Evolutionary conservation across 2,888 invertebrate genomes (phyloP).

Genomic region (Xestia xanthographa): DNA sequence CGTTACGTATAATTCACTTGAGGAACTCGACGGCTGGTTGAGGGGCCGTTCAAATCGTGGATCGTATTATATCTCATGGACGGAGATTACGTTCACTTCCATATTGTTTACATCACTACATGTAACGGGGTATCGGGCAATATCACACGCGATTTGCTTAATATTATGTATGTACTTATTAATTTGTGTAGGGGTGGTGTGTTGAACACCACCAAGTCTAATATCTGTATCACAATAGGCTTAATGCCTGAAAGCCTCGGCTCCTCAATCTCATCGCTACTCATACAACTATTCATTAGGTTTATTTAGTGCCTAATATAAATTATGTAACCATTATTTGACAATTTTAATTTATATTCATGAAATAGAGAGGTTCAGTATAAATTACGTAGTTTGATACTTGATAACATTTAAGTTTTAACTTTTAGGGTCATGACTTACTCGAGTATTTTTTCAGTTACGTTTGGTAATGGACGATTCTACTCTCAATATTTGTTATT

Average conservation of each 20-base stretch:
- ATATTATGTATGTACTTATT: slow-evolving; percentile 56
- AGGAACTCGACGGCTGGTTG: slow-evolving; percentile 55
- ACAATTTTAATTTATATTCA: slow-evolving; percentile 21
- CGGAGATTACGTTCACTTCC: slow-evolving; percentile 79
- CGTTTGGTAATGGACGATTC: slow-evolving; percentile 58
- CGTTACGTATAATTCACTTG: slow-evolving; percentile 49
- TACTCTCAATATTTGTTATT: slow-evolving; percentile 41
- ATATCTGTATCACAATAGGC: slow-evolving; percentile 65
- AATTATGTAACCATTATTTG: slow-evolving; percentile 47
- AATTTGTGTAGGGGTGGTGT: slow-evolving; percentile 56
- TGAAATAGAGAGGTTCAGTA: slow-evolving; percentile 33
- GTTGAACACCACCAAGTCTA: slow-evolving; percentile 36
- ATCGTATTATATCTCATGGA: slow-evolving; percentile 81
- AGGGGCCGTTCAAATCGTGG: slow-evolving; percentile 52
- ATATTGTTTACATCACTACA: slow-evolving; percentile 54
- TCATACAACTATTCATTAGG: slow-evolving; percentile 38
- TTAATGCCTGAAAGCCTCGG: slow-evolving; percentile 58
- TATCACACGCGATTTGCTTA: slow-evolving; percentile 61
- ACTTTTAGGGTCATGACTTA: slow-evolving; percentile 25
- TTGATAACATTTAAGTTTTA: slow-evolving; percentile 21
- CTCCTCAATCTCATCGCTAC: slow-evolving; percentile 28
- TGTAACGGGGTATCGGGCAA: slow-evolving; percentile 37
- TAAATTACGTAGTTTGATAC: slow-evolving; percentile 45
- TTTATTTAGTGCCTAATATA: slow-evolving; percentile 53
- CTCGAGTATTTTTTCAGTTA: slow-evolving; percentile 51